Conservation (phyloP, 2,888 invertebrate genomes). For the Calephelis perditalis region DNA sequence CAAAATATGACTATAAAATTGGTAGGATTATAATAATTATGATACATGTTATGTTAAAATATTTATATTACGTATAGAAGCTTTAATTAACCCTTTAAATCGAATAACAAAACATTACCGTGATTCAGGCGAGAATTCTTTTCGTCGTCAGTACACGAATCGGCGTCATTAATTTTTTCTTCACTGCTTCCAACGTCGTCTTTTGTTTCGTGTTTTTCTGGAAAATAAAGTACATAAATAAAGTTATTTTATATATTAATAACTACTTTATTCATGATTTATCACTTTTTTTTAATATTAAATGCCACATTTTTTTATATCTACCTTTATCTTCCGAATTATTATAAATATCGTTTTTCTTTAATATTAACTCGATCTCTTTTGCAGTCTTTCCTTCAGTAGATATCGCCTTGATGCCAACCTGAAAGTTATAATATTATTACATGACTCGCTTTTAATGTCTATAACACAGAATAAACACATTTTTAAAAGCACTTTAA, state of each 20-base stretch:
- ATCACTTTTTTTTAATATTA: too few species aligned
- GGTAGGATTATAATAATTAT: too few species aligned
- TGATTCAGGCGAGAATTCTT: conserved; percentile 66
- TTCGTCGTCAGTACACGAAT: conserved; percentile 64
- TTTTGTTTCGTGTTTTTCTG: conserved; percentile 56
- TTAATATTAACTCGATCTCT: conserved; percentile 67
- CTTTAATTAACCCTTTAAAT: too few species aligned
- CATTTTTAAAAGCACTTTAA: too few species aligned
- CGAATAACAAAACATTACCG: conserved; percentile 36
- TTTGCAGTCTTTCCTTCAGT: conserved; percentile 67
- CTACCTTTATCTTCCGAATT: conserved; percentile 60
- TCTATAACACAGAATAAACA: too few species aligned
- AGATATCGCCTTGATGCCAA: conserved; percentile 63
- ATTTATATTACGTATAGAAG: too few species aligned
- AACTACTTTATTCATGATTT: too few species aligned
- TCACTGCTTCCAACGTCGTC: conserved; percentile 52
- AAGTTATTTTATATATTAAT: too few species aligned
- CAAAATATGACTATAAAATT: too few species aligned
- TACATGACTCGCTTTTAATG: too few species aligned
- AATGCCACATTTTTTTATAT: too few species aligned
- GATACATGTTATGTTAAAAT: background rate
- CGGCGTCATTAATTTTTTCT: conserved; percentile 51
- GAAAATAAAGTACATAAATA: conserved; percentile 16
- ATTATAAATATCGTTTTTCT: conserved; percentile 64
- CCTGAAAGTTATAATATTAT: conserved; percentile 39